These are phyloP conservation scores for Cotesia glomerata DNA, from an alignment of 1,140 invertebrate species.

Conservation along the genomic window DNA sequence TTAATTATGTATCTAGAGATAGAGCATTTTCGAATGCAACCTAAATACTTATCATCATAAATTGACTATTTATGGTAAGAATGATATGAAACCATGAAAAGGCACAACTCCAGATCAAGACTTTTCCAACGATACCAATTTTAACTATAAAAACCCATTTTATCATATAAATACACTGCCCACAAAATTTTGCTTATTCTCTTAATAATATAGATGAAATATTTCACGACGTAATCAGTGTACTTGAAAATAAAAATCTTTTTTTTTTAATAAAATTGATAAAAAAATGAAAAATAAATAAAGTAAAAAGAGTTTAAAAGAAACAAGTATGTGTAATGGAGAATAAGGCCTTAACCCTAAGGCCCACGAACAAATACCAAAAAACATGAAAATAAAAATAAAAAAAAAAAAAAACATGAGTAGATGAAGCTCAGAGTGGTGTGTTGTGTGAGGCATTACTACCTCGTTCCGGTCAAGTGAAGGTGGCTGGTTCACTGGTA, in stretches of 20 bases:
- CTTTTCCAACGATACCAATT: no score
- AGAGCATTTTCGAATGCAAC: no score
- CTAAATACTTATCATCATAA: no score
- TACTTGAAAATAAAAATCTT: neutral
- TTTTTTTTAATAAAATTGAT: neutral
- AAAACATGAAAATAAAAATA: conserved; percentile 35
- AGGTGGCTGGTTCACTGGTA: conserved; percentile 31
- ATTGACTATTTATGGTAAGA: no score
- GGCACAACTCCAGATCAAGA: no score
- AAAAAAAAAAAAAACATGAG: conserved; percentile 38
- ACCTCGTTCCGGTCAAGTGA: conserved; percentile 38
- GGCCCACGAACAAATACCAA: conserved; percentile 23
- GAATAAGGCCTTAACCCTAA: conserved; percentile 38
- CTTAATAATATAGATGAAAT: no score
- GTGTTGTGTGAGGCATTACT: conserved; percentile 43
- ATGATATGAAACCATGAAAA: no score
- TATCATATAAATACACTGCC: no score
- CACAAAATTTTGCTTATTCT: no score
- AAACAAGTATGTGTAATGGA: conserved; percentile 27
- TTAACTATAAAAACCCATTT: no score
- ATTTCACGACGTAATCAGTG: neutral
- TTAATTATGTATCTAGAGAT: no score
- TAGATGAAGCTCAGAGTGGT: conserved; percentile 48
- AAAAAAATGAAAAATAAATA: neutral
- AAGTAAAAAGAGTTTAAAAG: neutral